Evolutionary conservation across 2,797 vertebrate species (phyloP), one percentile per base, ranked within the genome.

Genomic region (Acipenser transmontanus): DNA sequence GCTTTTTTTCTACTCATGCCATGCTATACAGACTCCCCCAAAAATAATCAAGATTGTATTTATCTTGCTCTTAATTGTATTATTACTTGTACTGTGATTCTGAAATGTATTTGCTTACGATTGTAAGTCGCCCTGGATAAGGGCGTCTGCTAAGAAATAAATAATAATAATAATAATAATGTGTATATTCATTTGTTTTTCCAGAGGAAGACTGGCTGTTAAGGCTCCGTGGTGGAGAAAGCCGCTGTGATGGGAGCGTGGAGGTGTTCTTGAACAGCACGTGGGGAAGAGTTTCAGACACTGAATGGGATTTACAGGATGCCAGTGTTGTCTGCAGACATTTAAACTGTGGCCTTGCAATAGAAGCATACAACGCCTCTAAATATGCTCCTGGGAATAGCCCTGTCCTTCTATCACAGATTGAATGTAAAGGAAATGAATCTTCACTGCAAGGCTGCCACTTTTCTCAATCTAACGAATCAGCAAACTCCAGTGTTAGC

Each of bases 181-280:
- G 54, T 56, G 54, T n/a, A 11, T 17, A 17, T 17, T 17, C 17
- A 7, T 1, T 61, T 20, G 7, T 17, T 11, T 54, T 47, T 64
- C 1, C 48, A 64, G 63, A 51, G 6, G 50, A 12, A 13, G 48
- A 64, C 6, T 64, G 63, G 63, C 63, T 10, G n/a, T n/a, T 64
- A 12, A 47, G 13, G 7, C 50, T 12, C 13, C 17, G 11, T 9
- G 60, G 60, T 8, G 17, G 12, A 61, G 7, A 61, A n/a, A 61
- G 60, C 17, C 60, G 9, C 59, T 34, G 49, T 67, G 11, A 50
- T 49, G 9, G 14, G 2, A 61, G 65, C 7, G 72, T 82, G 69
- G 82, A 85, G 69, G 64, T 78, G 14, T 75, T 67, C 34, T 14
- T 20, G 60, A 62, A 54, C 52, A 51, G 67, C 34, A 12, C n/a